A percentile compares a stretch with the other conserved stretches of the same genome.
Conservation (phyloP, 2,888 invertebrate genomes). For the Tortrix viridana region DNA sequence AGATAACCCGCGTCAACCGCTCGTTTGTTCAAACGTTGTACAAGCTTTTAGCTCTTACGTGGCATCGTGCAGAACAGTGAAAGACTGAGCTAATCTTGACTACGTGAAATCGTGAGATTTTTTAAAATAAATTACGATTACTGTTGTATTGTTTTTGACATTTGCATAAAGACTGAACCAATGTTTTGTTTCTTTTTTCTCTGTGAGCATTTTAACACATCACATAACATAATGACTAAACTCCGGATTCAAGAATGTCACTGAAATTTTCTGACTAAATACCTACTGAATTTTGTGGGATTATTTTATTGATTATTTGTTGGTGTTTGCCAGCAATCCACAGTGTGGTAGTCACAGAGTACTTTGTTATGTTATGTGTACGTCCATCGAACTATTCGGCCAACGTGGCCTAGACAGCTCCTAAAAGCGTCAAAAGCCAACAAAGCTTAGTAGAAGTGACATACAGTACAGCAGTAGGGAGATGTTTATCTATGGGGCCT, state of each 20-base stretch:
- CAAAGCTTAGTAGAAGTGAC: too few species aligned
- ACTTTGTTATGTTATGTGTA: too few species aligned
- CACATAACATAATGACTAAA: conserved; percentile 7
- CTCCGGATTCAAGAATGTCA: background rate
- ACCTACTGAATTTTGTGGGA: too few species aligned
- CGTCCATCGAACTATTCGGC: too few species aligned
- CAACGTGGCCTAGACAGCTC: too few species aligned
- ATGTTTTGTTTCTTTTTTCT: background rate
- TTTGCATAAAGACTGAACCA: background rate
- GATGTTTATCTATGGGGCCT: too few species aligned
- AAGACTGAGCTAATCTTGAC: conserved; percentile 48
- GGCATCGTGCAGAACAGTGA: conserved; percentile 56
- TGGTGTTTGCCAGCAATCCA: too few species aligned
- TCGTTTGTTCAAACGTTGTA: conserved; percentile 69
- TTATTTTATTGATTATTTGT: too few species aligned
- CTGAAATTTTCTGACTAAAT: too few species aligned
- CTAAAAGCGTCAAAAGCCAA: too few species aligned
- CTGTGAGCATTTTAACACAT: conserved; percentile 4
- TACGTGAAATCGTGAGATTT: background rate
- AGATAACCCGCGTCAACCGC: conserved; percentile 71
- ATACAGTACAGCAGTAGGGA: too few species aligned
- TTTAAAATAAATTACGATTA: background rate
- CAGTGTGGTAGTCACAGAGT: too few species aligned
- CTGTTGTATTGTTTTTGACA: background rate
- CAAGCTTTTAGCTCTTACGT: conserved; percentile 72